phyloP scores from a whole-genome alignment of 2,113 vertebrate species.

The Aptenodytes forsteri region DNA sequence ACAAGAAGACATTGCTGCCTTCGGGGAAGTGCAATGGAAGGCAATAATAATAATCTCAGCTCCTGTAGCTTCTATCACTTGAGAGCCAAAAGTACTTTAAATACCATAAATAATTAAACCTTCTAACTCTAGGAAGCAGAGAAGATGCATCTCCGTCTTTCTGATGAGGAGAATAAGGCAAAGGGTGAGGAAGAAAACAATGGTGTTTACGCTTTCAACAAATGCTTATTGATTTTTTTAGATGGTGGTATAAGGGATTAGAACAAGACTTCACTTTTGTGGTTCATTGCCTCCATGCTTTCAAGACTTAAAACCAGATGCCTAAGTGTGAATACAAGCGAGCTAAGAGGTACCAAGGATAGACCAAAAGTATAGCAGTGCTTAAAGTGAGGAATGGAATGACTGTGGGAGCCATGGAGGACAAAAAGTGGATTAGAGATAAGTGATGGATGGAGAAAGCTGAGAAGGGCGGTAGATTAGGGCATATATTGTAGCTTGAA shows the following conservation, averaged over 20 bases:
- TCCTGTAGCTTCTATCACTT: conserved; percentile 16
- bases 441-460: neutral
- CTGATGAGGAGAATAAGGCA: neutral
- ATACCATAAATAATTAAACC: conserved; percentile 57
- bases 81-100: conserved; percentile 37
- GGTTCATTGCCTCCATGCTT: neutral
- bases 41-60: conserved; percentile 18
- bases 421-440: neutral
- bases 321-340: neutral
- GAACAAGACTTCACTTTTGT: neutral
- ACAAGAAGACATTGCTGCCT: conserved; percentile 39
- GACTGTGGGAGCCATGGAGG: neutral
- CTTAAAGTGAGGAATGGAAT: neutral
- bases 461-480: neutral
- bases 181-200: conserved; percentile 15
- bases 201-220: neutral
- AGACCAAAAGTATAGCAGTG: neutral
- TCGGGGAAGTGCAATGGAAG: neutral
- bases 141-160: neutral
- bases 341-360: neutral
- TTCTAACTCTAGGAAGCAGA: neutral
- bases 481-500: neutral
- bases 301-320: neutral
- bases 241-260: neutral
- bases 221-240: conserved; percentile 41